Evolutionary conservation across 2,797 vertebrate species (phyloP), one percentile per base, ranked within the genome.

Genomic region (Hipposideros larvatus): DNA sequence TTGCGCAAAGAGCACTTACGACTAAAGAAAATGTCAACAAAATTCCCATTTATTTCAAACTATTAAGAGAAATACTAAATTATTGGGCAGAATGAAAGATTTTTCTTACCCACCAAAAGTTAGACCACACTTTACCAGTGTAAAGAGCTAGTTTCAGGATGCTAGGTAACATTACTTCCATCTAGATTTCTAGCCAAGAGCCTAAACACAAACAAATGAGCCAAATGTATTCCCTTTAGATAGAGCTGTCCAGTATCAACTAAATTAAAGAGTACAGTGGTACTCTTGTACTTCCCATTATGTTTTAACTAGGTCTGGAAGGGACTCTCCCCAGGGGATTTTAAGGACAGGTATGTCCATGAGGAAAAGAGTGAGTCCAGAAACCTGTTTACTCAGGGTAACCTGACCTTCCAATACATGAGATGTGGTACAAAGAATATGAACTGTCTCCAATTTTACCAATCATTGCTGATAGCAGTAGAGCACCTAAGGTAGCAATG

Each of bases 31-130:
- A 88, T 87, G 82, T 95, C 73, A 75, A 95, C 55, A 95, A 97
- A 97, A 90, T 97, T 98, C 96, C 94, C 70, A 77, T 95, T 98
- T 97, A 95, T 95, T 98, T 96, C 57, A 87, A 77, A 92, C 87
- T 89, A 13, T 93, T 97, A 79, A 96, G 83, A 96, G 93, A 95
- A 87, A 86, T 89, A 22, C 48, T 97, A 95, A 97, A 96, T 96
- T 98, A 63, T 93, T 96, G 83, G 96, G 85, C 24, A 75, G 79
- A 82, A 89, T 83, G 43, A 70, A 43, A 51, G 11, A 13, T 70
- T 91, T 96, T 53, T 78, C 78, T 98, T 95, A 91, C 46, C 90
- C 57, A 87, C 74, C 68, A 93, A 96, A 87, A 94, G 11, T 86
- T 65, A 73, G 71, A 61, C 7, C 46, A 51, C n/a, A 84, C 13